These are phyloP conservation scores for Andrena camellia DNA, from an alignment of 2,888 invertebrate genomes.

Conservation along the genomic window DNA sequence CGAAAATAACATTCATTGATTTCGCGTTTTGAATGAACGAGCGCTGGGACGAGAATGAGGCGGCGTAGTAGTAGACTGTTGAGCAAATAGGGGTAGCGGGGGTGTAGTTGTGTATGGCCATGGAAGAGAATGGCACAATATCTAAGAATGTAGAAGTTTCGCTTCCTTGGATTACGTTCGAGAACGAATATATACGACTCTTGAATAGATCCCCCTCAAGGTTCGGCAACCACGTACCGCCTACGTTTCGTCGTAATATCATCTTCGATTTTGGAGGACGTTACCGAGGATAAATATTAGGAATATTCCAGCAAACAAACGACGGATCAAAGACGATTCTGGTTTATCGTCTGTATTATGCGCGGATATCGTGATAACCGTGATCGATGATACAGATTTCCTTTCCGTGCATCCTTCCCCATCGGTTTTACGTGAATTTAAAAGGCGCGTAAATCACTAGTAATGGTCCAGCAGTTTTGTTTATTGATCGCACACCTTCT, in stretches of 20 bases:
- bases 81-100: slow-evolving; percentile 35
- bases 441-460: slow-evolving; percentile 16
- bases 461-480: slow-evolving; percentile 15
- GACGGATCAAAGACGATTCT: slow-evolving; percentile 47
- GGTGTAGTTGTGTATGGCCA: slow-evolving; percentile 59
- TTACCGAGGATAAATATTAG: slow-evolving; percentile 62
- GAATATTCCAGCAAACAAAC: slow-evolving; percentile 55
- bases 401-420: slow-evolving; percentile 1
- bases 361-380: slow-evolving; percentile 41
- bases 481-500: slow-evolving; percentile 15
- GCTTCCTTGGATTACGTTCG: slow-evolving; percentile 53
- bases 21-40: slow-evolving; percentile 72
- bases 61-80: slow-evolving; percentile 55
- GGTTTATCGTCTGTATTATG: slow-evolving; percentile 52
- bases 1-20: slow-evolving; percentile 80
- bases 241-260: slow-evolving; percentile 64
- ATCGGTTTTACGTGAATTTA: slow-evolving; percentile 5
- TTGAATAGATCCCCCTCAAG: slow-evolving; percentile 41
- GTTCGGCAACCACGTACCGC: slow-evolving; percentile 43
- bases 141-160: slow-evolving; percentile 57
- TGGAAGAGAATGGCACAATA: slow-evolving; percentile 68
- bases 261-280: slow-evolving; percentile 51
- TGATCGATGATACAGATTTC: slow-evolving; percentile 44
- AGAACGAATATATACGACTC: slow-evolving; percentile 23
- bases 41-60: slow-evolving; percentile 62